A percentile compares a stretch with the other conserved stretches of the same genome.
phyloP scores from a whole-genome alignment of 1,140 invertebrate species.

The Limonius californicus region DNA sequence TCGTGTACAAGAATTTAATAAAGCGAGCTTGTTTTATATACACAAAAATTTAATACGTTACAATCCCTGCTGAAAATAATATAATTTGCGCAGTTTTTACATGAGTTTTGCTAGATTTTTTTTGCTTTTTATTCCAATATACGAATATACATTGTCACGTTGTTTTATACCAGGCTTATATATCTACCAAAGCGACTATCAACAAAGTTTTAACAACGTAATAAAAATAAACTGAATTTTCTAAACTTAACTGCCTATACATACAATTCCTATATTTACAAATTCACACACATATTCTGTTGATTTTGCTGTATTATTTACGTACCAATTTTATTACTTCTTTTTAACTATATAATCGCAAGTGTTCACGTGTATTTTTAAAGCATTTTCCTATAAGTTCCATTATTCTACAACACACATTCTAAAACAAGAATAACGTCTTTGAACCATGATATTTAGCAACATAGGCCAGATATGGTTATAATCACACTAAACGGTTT shows the following conservation, averaged over 20 bases:
- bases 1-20: too few relatives aligned
- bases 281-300: constrained; percentile 32
- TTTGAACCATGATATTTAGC: constrained; percentile 3
- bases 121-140: too few relatives aligned
- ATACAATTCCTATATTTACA: constrained; percentile 33
- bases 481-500: background rate
- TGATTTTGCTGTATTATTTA: too few relatives aligned
- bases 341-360: constrained; percentile 18
- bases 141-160: background rate
- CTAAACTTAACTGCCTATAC: constrained; percentile 18
- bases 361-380: constrained; percentile 25
- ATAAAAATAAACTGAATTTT: constrained; percentile 23
- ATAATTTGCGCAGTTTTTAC: too few relatives aligned
- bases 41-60: too few relatives aligned
- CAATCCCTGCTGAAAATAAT: too few relatives aligned
- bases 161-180: constrained; percentile 5
- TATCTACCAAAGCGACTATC: constrained; percentile 22
- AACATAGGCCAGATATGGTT: constrained; percentile 10
- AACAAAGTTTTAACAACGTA: constrained; percentile 25
- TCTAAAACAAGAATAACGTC: constrained; percentile 26
- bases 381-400: constrained; percentile 19
- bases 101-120: too few relatives aligned
- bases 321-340: too few relatives aligned
- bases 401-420: constrained; percentile 31
- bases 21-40: too few relatives aligned